A percentile compares a stretch with the other conserved stretches of the same genome.
These are phyloP conservation scores for Poeciliopsis presidionis DNA, from an alignment of 2,797 vertebrate genomes.

Conservation along the genomic window DNA sequence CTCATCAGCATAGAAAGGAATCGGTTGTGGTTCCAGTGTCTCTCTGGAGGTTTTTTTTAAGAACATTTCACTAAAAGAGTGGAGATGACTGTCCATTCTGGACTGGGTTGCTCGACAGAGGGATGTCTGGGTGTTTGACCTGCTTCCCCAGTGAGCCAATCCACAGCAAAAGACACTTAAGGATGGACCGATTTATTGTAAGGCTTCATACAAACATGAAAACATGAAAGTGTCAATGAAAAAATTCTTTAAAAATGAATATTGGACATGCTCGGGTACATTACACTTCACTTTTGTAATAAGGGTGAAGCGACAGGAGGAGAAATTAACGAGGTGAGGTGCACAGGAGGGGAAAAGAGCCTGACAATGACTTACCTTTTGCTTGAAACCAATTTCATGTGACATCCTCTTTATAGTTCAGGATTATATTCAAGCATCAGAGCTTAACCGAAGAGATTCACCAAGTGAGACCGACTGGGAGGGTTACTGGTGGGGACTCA, in stretches of 20 bases:
- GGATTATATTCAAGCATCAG: slow-evolving; percentile 15
- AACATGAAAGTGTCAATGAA: slow-evolving; percentile 22
- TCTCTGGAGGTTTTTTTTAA: not conserved
- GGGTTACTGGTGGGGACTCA: slow-evolving; percentile 17
- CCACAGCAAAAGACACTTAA: not conserved
- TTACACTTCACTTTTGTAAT: slow-evolving; percentile 30
- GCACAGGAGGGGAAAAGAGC: slow-evolving; percentile 43
- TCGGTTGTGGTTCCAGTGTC: not conserved
- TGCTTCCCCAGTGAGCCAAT: not conserved
- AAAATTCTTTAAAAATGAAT: slow-evolving; percentile 8
- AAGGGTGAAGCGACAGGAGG: slow-evolving; percentile 38
- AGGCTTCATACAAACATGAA: slow-evolving; percentile 1
- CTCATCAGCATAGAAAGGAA: not conserved
- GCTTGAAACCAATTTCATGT: slow-evolving; percentile 32
- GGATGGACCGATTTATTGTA: not conserved
- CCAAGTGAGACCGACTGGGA: slow-evolving; percentile 18
- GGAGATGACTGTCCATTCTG: not conserved
- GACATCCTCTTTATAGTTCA: slow-evolving; percentile 22
- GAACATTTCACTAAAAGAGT: not conserved
- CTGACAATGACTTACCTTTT: slow-evolving; percentile 62
- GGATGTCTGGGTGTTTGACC: not conserved
- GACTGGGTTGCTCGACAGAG: not conserved
- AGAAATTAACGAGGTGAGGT: slow-evolving; percentile 39
- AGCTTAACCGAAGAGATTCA: slow-evolving; percentile 36
- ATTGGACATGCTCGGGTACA: slow-evolving; percentile 24